Base-by-base conservation (phyloP, 2,113 vertebrate species). In the Trogon surrucura region DNA sequence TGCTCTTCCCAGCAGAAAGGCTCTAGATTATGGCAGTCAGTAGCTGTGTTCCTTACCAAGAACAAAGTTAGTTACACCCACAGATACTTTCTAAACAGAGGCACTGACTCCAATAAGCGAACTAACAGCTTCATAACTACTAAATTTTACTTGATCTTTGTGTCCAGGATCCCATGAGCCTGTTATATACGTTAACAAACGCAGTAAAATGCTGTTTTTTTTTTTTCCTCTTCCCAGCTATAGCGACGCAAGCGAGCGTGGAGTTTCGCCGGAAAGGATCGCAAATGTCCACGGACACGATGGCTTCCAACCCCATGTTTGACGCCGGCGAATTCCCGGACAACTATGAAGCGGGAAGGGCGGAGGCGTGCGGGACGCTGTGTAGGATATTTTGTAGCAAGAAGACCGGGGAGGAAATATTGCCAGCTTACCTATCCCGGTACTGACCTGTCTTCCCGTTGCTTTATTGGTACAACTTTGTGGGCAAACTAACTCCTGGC, bases 301-400 rank as follows among this genome's bases (percentile, higher is more conserved):
- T 99, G 99, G 98, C 99, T 95, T 99, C 99, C 96, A 99, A 99
- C 97, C 98, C 99, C 32, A 96, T 99, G 97, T 99, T 99, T 73
- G 99, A 99, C 89, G 98, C 98, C 38, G 98, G 98, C 66, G 99
- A 99, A 97, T 99, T 99, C 97, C 99, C 99, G 48, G 99, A 99
- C 96, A 99, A 99, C 98, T 99, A 99, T 66, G 99, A 99, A 98
- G 98, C 99, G 1, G 99, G 99, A 93, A 98, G 99, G 95, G 99
- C 99, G 32, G 99, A 99, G 97, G 99, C 99, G 11, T 99, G 99
- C 56, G 99, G 99, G 92, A 99, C 99, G 67, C 98, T 99, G 67
- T 99, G 99, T 96, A 99, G 99, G 96, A 99, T 99, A 97, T 99
- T 99, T 98, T 99, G 99, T 98, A 99, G 99, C 98, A 99, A 99